Percentiles rank a stretch among this genome's conserved stretches.
Conservation (phyloP, 2,797 vertebrate species). For the Cephalopachus bancanus region DNA sequence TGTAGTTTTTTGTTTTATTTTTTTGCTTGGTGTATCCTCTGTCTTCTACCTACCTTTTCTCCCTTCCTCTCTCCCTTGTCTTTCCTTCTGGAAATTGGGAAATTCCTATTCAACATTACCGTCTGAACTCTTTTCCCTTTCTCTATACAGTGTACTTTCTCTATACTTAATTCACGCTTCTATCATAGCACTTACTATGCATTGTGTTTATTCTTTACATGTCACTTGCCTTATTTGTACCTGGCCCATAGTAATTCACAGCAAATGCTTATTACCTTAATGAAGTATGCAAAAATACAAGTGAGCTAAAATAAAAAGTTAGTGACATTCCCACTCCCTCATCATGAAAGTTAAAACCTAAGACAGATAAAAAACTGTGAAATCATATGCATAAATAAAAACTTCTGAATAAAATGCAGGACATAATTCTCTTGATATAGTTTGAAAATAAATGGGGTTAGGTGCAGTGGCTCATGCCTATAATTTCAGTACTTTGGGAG, state of each 20-base stretch:
- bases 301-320: not conserved
- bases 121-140: not conserved
- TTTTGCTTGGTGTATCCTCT: not conserved
- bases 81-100: not conserved
- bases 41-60: not conserved
- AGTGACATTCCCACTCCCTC: not conserved
- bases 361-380: conserved; percentile 20
- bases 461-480: too few species aligned
- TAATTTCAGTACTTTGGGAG: too few species aligned
- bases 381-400: conserved; percentile 15
- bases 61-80: not conserved
- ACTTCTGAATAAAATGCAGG: not conserved
- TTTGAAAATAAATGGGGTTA: not conserved
- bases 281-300: not conserved
- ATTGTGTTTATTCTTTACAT: not conserved
- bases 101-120: not conserved
- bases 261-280: not conserved
- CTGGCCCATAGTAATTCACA: not conserved
- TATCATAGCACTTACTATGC: not conserved
- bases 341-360: not conserved
- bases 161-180: not conserved
- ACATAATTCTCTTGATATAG: not conserved
- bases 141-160: not conserved
- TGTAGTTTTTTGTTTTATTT: not conserved
- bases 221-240: not conserved